These are phyloP conservation scores for Seriola quinqueradiata DNA, from an alignment of 2,113 vertebrate genomes.

Conservation along the genomic window DNA sequence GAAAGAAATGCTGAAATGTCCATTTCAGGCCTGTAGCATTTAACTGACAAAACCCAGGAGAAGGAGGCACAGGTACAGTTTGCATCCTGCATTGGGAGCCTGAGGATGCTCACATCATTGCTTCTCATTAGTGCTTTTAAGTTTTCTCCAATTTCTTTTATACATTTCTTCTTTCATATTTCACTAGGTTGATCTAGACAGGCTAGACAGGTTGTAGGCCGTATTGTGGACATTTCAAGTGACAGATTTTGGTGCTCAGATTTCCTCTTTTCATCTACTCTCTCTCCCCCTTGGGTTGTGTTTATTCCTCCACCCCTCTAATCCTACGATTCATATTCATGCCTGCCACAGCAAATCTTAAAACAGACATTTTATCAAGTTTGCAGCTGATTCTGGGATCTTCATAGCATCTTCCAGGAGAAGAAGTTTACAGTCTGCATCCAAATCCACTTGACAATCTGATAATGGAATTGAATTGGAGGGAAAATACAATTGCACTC, in stretches of 20 bases:
- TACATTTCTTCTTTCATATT: background rate
- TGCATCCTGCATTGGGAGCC: background rate
- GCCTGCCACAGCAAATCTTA: slow-evolving; percentile 18
- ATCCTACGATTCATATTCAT: slow-evolving; percentile 14
- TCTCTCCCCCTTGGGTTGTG: background rate
- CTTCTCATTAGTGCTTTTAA: slow-evolving; percentile 18
- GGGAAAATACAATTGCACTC: slow-evolving; percentile 49
- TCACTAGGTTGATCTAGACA: slow-evolving; percentile 9
- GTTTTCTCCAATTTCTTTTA: background rate
- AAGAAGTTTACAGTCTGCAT: slow-evolving; percentile 28
- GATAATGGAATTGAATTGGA: slow-evolving; percentile 52
- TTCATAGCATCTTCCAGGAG: background rate
- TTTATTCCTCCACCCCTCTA: background rate
- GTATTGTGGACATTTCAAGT: background rate
- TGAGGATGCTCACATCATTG: slow-evolving; percentile 10
- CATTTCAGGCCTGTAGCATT: slow-evolving; percentile 17
- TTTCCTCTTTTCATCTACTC: slow-evolving; percentile 13
- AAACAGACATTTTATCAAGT: slow-evolving; percentile 20
- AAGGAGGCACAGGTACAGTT: background rate
- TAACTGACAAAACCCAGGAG: slow-evolving; percentile 34
- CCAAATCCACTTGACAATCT: slow-evolving; percentile 33
- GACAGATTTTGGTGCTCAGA: slow-evolving; percentile 6
- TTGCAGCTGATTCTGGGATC: slow-evolving; percentile 19
- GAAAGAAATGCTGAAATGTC: slow-evolving; percentile 48
- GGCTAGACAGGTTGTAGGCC: background rate